phyloP scores from a whole-genome alignment of 2,113 vertebrate genomes.

The Origma solitaria region DNA sequence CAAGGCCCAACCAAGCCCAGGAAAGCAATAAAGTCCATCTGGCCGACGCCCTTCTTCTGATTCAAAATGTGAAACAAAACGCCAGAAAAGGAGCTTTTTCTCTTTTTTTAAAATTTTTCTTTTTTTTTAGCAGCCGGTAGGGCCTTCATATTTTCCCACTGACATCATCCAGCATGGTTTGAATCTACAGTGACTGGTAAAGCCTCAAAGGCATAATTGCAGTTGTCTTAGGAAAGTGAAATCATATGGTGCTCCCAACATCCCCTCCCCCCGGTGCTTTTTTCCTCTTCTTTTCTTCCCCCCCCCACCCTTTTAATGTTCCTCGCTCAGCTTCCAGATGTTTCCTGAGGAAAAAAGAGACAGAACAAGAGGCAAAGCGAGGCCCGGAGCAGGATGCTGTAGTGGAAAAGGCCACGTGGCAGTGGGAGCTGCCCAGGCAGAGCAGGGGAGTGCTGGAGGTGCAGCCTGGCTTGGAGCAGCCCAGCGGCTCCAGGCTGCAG shows the following conservation, averaged over 20 bases:
- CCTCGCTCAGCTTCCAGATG: conserved; percentile 67
- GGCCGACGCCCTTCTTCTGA: neutral
- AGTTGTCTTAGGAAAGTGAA: conserved; percentile 71
- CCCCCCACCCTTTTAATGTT: neutral
- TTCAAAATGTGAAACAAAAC: neutral
- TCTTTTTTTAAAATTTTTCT: neutral
- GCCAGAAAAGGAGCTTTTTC: neutral
- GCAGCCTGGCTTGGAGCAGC: neutral
- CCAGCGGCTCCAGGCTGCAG: neutral
- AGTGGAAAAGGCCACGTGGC: conserved; percentile 68
- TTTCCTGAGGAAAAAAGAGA: conserved; percentile 58
- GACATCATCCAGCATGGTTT: conserved; percentile 70
- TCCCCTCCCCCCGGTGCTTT: neutral
- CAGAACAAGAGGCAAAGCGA: neutral
- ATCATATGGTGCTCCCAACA: conserved; percentile 67
- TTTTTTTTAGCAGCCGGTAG: conserved; percentile 20
- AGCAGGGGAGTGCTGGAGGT: neutral
- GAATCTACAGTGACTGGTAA: conserved; percentile 59
- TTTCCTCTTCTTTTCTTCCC: neutral
- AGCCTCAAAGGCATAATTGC: conserved; percentile 58
- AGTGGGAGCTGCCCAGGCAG: neutral
- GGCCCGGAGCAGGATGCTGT: conserved; percentile 11
- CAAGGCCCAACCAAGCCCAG: neutral
- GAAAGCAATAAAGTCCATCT: neutral
- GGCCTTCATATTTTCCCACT: conserved; percentile 72